A percentile compares a stretch with the other conserved stretches of the same genome.
These are phyloP conservation scores for Xiphorhynchus erythropygius DNA, from an alignment of 2,797 vertebrate genomes.

Conservation along the genomic window DNA sequence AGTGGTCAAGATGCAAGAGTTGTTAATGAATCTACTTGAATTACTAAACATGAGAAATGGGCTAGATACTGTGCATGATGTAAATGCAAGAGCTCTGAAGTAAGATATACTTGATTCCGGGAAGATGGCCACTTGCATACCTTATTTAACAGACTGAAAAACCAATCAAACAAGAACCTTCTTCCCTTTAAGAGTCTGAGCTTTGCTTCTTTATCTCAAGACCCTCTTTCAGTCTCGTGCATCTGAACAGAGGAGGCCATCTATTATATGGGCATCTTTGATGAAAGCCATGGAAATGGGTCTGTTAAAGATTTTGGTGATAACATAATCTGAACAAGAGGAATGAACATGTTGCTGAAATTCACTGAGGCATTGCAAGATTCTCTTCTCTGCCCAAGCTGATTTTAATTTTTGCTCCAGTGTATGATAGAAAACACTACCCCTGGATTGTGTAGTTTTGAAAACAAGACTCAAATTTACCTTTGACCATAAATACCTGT, in stretches of 20 bases:
- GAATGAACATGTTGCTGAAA: neutral
- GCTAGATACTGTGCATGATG: neutral
- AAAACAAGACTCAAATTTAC: neutral
- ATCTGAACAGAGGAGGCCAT: neutral
- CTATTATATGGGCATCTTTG: neutral
- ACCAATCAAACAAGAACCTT: neutral
- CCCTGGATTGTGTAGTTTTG: neutral
- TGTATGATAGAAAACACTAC: neutral
- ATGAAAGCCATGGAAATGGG: neutral
- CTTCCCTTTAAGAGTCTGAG: neutral
- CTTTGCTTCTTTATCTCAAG: neutral
- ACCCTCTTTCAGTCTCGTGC: neutral
- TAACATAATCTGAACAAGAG: neutral
- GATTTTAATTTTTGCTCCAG: neutral
- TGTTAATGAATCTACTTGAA: neutral
- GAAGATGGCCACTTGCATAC: neutral
- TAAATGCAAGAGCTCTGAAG: conserved; percentile 17
- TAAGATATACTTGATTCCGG: neutral
- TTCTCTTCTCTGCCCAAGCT: neutral
- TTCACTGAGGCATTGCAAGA: neutral
- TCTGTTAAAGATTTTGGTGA: neutral
- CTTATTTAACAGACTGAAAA: neutral
- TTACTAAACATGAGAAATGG: neutral
- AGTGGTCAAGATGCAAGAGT: neutral
- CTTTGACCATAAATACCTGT: neutral